A percentile compares a stretch with the other conserved stretches of the same genome.
Evolutionary conservation across 2,113 vertebrate genomes (phyloP).

Genomic region (Aythya baeri): DNA sequence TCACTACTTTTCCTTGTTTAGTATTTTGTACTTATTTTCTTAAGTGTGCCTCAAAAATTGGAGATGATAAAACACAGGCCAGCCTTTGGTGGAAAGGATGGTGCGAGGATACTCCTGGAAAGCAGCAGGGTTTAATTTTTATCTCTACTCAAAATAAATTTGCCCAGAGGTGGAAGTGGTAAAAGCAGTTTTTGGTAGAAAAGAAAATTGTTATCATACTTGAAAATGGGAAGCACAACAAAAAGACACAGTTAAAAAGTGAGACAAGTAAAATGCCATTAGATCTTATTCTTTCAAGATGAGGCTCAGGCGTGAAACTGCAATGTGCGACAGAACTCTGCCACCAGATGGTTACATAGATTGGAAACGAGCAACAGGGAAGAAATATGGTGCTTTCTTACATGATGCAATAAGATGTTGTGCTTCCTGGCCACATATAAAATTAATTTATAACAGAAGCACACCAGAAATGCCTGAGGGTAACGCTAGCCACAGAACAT

Average conservation of each 20-base stretch:
- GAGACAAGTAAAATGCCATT: background rate
- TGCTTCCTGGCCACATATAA: conserved; percentile 76
- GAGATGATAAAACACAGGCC: background rate
- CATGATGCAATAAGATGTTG: conserved; percentile 79
- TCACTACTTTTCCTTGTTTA: background rate
- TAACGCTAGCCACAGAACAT: conserved; percentile 65
- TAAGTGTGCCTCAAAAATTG: background rate
- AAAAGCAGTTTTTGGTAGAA: background rate
- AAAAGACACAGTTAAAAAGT: conserved; percentile 25
- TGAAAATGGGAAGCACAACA: background rate
- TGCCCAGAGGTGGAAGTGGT: conserved; percentile 2
- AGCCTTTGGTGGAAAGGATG: background rate
- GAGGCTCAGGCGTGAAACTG: background rate
- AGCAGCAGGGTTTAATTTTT: conserved; percentile 18
- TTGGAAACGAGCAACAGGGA: conserved; percentile 69
- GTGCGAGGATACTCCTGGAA: background rate
- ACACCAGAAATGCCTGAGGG: conserved; percentile 72
- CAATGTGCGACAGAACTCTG: conserved; percentile 17
- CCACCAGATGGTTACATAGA: conserved; percentile 64
- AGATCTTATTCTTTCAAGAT: conserved; percentile 9
- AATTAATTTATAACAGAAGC: conserved; percentile 76
- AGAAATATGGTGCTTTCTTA: conserved; percentile 74
- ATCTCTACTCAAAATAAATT: conserved; percentile 1
- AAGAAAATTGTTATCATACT: background rate
- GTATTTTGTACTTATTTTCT: background rate